These are phyloP conservation scores for Blastomussa wellsi DNA, from an alignment of 92 coral and sea anemone species.

Conservation along the genomic window DNA sequence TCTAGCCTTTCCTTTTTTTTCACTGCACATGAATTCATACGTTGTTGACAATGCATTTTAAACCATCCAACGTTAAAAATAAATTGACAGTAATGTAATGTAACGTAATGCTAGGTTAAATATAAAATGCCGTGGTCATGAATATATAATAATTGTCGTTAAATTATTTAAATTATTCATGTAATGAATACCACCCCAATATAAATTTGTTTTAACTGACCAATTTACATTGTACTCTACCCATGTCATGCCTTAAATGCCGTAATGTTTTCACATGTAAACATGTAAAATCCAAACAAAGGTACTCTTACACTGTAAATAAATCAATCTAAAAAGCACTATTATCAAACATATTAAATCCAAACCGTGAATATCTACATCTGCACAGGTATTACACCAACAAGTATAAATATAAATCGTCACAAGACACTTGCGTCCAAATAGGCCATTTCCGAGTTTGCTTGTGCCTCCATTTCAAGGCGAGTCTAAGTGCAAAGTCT, in stretches of 20 bases:
- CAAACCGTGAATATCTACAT: too few species aligned
- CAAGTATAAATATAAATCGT: too few species aligned
- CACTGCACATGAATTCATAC: neutral
- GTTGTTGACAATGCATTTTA: neutral
- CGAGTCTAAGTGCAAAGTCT: too few species aligned
- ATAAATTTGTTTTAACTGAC: neutral
- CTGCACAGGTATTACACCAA: too few species aligned
- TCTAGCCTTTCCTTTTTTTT: neutral
- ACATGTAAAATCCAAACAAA: neutral
- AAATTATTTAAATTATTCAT: too few species aligned
- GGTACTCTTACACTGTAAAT: neutral
- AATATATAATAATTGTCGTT: neutral
- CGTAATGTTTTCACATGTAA: neutral
- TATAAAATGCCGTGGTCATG: neutral
- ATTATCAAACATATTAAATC: neutral
- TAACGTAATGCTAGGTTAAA: neutral
- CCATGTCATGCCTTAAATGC: neutral
- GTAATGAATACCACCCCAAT: too few species aligned
- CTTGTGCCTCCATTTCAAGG: too few species aligned
- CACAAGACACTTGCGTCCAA: too few species aligned
- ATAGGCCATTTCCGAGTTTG: too few species aligned
- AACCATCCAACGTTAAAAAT: neutral
- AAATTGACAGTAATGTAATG: neutral
- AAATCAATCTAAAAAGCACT: too few species aligned
- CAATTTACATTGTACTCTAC: neutral